Evolutionary conservation across 2,888 invertebrate species (phyloP).

Genomic region (Halictus ligatus): DNA sequence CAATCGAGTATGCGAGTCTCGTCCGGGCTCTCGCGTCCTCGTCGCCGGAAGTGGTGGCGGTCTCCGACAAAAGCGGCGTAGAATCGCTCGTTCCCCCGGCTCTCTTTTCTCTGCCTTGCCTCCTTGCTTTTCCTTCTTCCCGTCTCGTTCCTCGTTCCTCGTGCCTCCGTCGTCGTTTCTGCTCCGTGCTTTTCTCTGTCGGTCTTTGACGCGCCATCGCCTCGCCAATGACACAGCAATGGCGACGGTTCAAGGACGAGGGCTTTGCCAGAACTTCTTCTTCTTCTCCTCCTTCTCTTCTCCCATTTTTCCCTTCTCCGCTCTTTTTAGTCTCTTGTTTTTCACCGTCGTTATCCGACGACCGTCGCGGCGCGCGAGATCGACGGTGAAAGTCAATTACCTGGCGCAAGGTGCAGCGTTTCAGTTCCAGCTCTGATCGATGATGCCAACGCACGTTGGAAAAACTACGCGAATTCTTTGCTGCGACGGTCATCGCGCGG

Average conservation of each 20-base stretch:
- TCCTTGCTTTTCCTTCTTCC: slow-evolving; percentile 24
- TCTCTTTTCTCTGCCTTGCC: neutral
- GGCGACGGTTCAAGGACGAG: slow-evolving; percentile 67
- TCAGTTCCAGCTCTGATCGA: slow-evolving; percentile 9
- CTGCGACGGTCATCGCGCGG: neutral
- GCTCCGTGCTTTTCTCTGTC: slow-evolving; percentile 30
- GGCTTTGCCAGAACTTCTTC: slow-evolving; percentile 37
- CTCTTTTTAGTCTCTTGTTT: slow-evolving; percentile 13
- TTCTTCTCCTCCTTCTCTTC: neutral
- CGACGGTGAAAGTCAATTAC: slow-evolving; percentile 63
- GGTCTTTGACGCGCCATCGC: slow-evolving; percentile 47
- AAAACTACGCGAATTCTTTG: slow-evolving; percentile 8
- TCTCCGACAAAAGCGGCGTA: slow-evolving; percentile 64
- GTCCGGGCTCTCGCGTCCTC: slow-evolving; percentile 62
- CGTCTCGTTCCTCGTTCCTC: neutral
- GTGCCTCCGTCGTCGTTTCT: neutral
- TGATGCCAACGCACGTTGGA: neutral
- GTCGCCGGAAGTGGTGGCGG: slow-evolving; percentile 71
- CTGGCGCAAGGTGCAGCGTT: slow-evolving; percentile 26
- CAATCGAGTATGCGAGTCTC: slow-evolving; percentile 68
- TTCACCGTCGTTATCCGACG: neutral
- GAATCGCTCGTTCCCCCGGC: slow-evolving; percentile 21
- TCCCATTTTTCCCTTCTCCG: neutral
- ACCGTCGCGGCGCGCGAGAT: slow-evolving; percentile 18
- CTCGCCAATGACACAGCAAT: slow-evolving; percentile 59